phyloP scores from a whole-genome alignment of 1,140 invertebrate genomes.

The Lysiphlebus fabarum region DNA sequence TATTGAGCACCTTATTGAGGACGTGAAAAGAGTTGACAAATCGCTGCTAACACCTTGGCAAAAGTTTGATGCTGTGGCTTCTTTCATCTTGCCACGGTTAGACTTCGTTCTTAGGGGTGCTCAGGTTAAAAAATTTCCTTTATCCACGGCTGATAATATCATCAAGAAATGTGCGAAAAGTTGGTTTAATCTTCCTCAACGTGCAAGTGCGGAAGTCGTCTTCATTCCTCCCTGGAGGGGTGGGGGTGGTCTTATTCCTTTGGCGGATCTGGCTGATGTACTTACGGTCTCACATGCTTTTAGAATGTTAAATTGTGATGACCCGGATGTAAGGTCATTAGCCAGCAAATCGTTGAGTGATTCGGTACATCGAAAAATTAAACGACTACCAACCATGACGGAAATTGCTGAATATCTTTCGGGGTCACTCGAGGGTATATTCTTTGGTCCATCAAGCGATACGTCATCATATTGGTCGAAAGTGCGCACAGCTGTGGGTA shows the following conservation, averaged over 20 bases:
- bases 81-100: constrained; percentile 39
- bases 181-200: constrained; percentile 36
- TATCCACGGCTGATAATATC: constrained; percentile 26
- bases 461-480: constrained; percentile 27
- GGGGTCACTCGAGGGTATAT: constrained; percentile 20
- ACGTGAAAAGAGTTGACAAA: constrained; percentile 25
- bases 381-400: constrained; percentile 10
- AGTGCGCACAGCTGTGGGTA: constrained; percentile 19
- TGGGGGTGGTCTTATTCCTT: constrained; percentile 31
- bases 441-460: constrained; percentile 13
- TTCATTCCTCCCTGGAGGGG: constrained; percentile 27
- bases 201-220: constrained; percentile 34
- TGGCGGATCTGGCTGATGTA: constrained; percentile 30
- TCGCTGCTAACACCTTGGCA: constrained; percentile 46
- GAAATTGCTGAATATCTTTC: constrained; percentile 22
- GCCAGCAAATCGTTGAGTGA: constrained; percentile 24
- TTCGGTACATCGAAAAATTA: constrained; percentile 5
- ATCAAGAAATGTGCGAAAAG: constrained; percentile 32
- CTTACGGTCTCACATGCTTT: constrained; percentile 33
- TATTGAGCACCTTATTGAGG: constrained; percentile 21
- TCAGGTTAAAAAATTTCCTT: constrained; percentile 24
- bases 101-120: constrained; percentile 37
- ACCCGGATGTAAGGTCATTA: constrained; percentile 23
- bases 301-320: constrained; percentile 31
- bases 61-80: constrained; percentile 40